Evolutionary conservation across 2,113 vertebrate species (phyloP), one percentile per base, ranked within the genome.

Genomic region (Seriola quinqueradiata): DNA sequence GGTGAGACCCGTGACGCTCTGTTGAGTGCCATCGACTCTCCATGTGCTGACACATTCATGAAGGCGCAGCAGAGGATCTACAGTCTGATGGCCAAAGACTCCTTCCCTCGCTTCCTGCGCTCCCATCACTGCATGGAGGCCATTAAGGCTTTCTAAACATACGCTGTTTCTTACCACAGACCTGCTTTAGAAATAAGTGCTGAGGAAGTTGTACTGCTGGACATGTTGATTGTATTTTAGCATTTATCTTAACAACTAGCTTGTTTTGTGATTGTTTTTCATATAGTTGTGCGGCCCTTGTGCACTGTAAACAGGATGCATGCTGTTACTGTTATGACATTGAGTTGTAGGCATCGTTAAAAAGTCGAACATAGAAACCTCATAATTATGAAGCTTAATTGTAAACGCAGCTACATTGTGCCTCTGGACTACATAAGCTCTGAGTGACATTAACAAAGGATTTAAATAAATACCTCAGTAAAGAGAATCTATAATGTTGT

Each of bases 11-110:
- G 97, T 25, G 96, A 95, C 36, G 90, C 86, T 57, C 95, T 99
- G 9, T 92, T 95, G 0, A 93, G 95, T 58, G 93, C 91, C 80
- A 94, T 96, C 52, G 94, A 96, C 69, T 95, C 95, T 0, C 96
- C 94, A 11, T 92, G 94, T 0, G 66, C 93, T 0, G 90, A 95
- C 21, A 95, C 92, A 0, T 99, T 99, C 80, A 91, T 89, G 0
- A 86, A 83, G 0, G 97, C 97, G 0, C 97, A 99, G 94, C 96
- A 96, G 73, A 95, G 95, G 46, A 96, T 98, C 38, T 98, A 97
- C 92, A 96, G 89, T 69, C 72, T 99, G 66, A 98, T 98, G 97
- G 97, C 97, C 64, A 98, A 97, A 79, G 97, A 98, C 81, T 96
- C 97, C 19, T 98, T 97, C 65, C 97, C 97, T 0, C 94, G 97